phyloP scores from a whole-genome alignment of 2,113 vertebrate species.

The Tragelaphus scriptus region DNA sequence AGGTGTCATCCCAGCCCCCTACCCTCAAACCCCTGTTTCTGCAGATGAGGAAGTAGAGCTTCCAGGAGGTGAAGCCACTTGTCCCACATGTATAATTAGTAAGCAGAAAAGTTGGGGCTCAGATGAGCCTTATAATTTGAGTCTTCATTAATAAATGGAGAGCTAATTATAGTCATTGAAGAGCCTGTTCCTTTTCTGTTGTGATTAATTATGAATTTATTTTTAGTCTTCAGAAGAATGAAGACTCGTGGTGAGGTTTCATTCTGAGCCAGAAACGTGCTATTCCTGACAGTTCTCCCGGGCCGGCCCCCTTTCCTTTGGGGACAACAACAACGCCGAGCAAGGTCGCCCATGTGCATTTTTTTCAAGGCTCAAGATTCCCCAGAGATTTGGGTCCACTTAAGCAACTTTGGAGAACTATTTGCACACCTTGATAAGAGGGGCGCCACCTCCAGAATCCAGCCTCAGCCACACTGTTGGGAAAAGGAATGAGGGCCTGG shows the following conservation, averaged over 20 bases:
- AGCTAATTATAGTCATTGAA: conserved; percentile 69
- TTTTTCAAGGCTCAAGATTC: neutral
- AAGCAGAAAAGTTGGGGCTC: conserved; percentile 49
- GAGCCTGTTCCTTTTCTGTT: conserved; percentile 62
- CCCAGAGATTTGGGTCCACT: neutral
- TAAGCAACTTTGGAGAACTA: neutral
- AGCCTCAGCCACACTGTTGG: neutral
- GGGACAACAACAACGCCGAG: neutral
- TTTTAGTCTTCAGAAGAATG: conserved; percentile 66
- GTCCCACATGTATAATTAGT: conserved; percentile 13
- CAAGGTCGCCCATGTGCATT: neutral
- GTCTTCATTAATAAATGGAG: conserved; percentile 55
- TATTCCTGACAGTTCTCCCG: neutral
- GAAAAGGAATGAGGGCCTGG: neutral
- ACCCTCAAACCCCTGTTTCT: neutral
- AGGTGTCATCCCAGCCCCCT: neutral
- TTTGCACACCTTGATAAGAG: neutral
- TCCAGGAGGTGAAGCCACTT: neutral
- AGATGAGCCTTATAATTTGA: conserved; percentile 31
- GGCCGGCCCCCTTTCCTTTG: neutral
- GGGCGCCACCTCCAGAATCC: neutral
- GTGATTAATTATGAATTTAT: conserved; percentile 67
- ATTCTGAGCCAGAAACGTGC: conserved; percentile 23
- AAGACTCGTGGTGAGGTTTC: conserved; percentile 8
- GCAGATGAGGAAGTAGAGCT: neutral